Conservation (phyloP, 2,797 vertebrate species). For the Esox masquinongy region DNA sequence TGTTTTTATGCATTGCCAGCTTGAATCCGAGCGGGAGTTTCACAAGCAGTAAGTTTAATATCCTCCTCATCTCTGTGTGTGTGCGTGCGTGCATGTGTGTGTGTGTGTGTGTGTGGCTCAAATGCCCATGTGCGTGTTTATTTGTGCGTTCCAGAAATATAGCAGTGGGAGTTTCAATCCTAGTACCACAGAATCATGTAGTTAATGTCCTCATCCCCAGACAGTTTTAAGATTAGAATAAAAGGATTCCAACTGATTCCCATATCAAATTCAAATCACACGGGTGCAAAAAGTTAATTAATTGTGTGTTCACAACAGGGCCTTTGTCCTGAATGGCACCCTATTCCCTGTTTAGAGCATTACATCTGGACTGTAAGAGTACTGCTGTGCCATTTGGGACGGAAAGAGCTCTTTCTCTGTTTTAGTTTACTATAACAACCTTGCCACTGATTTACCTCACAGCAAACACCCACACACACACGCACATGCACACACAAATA, state of each 20-base stretch:
- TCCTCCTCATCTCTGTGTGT: slow-evolving; percentile 38
- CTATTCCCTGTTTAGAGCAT: not conserved
- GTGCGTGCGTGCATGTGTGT: too few relatives aligned
- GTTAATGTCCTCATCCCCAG: slow-evolving; percentile 48
- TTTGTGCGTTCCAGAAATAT: slow-evolving; percentile 20
- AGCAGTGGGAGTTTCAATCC: slow-evolving; percentile 62
- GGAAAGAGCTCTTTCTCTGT: slow-evolving; percentile 47
- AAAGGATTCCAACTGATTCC: slow-evolving; percentile 41
- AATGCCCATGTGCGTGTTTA: not conserved
- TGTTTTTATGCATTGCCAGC: slow-evolving; percentile 55
- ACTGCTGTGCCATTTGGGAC: not conserved
- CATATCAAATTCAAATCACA: slow-evolving; percentile 55
- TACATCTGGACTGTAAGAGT: not conserved
- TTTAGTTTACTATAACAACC: not conserved
- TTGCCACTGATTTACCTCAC: slow-evolving; percentile 60
- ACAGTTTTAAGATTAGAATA: slow-evolving; percentile 40
- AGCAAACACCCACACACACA: slow-evolving; percentile 32
- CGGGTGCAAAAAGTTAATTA: slow-evolving; percentile 63
- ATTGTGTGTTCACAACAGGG: slow-evolving; percentile 53
- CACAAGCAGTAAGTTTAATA: slow-evolving; percentile 48
- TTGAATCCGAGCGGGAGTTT: slow-evolving; percentile 59
- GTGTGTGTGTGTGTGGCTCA: too few relatives aligned
- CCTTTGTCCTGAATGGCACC: not conserved
- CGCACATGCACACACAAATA: not conserved
- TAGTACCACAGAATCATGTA: slow-evolving; percentile 55